Base-by-base conservation (phyloP, 2,888 invertebrate species). In the Chaetoderma sp. region DNA sequence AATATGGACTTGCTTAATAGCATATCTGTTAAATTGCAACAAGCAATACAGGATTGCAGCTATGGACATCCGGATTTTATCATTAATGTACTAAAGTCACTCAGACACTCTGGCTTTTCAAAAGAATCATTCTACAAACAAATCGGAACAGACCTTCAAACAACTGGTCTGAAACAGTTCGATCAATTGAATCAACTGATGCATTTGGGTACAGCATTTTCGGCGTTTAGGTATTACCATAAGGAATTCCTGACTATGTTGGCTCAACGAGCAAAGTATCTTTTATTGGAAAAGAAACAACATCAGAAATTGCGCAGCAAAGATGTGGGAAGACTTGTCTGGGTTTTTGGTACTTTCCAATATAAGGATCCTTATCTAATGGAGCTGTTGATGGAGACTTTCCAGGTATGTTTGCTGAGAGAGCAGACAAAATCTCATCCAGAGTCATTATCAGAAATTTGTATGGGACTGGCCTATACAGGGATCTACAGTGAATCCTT, bases 321-420 rank as follows among this genome's bases (percentile, higher is more conserved):
- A 52, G 68, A 68, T 23, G 10, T 68, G 16, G 65, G 60, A 23
- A 65, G 60, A 54, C 60, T 68, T 28, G 52, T 68, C 2, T 68
- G 68, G 68, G 68, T 65, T 3, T 49, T 49, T 27, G 68, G 68
- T 10, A 68, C 65, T 2, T 36, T 68, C 23, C 52, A 60, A 32
- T 61, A 61, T 27, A 39, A 27, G 23, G 60, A 59, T 23, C 52
- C 56, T 4, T n/a, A 42, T 18, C 52, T 32, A 27, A 28, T 33
- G 18, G 21, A 28, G 28, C 30, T 42, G 18, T 58, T 57, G n/a
- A 4, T 13, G 18, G 33, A 33, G 13, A 30, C 60, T 16, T 32
- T 47, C 3, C 23, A 32, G 2, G 28, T 52, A 2, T 39, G 56
- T 5, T 18, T 44, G 4, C 47, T 18, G n/a, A n/a, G 27, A 27